phyloP scores from a whole-genome alignment of 2,888 invertebrate genomes.

The Pomacea canaliculata region DNA sequence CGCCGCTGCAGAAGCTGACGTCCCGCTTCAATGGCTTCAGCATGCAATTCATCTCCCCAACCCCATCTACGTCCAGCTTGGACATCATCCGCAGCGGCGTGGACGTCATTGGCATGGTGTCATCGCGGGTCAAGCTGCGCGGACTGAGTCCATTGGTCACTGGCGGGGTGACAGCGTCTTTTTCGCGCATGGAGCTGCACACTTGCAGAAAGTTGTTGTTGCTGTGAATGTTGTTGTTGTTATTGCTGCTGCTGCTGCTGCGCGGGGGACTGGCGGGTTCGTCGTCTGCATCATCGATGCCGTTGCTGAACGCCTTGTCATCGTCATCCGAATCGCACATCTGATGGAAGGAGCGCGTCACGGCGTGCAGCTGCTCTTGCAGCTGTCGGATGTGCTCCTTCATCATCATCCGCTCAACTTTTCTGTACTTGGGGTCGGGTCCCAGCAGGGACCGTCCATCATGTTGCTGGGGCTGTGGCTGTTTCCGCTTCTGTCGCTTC shows the following conservation, averaged over 20 bases:
- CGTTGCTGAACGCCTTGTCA: constrained; percentile 5
- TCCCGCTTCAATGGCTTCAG: background rate
- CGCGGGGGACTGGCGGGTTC: background rate
- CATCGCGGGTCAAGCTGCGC: background rate
- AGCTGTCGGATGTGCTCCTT: constrained; percentile 87
- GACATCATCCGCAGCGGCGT: constrained; percentile 7
- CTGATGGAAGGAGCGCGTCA: constrained; percentile 70
- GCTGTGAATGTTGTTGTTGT: no score
- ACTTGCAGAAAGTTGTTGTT: constrained; percentile 13
- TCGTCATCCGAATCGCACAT: constrained; percentile 22
- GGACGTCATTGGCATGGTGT: background rate
- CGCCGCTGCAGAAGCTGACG: constrained; percentile 7
- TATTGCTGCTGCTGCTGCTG: background rate
- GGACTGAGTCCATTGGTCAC: constrained; percentile 18
- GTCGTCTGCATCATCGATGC: constrained; percentile 3
- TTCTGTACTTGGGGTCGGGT: constrained; percentile 44
- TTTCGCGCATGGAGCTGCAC: constrained; percentile 5
- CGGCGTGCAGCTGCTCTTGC: constrained; percentile 90
- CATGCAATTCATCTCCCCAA: background rate
- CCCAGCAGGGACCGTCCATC: constrained; percentile 33
- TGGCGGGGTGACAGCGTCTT: constrained; percentile 3
- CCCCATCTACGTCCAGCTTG: background rate
- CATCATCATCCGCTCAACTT: constrained; percentile 73
- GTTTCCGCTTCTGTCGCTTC: constrained; percentile 81
- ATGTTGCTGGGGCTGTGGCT: constrained; percentile 95